phyloP scores from a whole-genome alignment of 2,888 invertebrate genomes.

The Drosophila atripex region DNA sequence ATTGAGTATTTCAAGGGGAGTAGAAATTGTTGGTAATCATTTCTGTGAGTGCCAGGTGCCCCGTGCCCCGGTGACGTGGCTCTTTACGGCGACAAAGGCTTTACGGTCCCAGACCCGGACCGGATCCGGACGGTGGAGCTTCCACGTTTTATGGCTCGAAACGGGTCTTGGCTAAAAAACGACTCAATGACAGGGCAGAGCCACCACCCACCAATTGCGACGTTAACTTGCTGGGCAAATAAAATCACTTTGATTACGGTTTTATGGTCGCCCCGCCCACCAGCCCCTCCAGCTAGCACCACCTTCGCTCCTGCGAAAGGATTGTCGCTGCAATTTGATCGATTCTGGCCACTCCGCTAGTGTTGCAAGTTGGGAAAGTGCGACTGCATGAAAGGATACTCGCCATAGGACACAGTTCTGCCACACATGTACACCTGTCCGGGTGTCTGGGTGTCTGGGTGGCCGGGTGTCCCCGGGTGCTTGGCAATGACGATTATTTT shows the following conservation, averaged over 20 bases:
- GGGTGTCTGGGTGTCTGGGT: no score
- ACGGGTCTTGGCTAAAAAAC: constrained; percentile 3
- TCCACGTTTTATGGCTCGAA: background rate
- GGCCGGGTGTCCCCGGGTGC: no score
- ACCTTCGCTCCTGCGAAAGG: background rate
- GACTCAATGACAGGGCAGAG: constrained; percentile 6
- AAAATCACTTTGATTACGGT: constrained; percentile 57
- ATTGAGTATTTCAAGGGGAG: background rate
- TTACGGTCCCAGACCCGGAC: constrained; percentile 1
- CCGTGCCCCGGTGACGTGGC: background rate
- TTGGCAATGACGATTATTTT: background rate
- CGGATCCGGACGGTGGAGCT: background rate
- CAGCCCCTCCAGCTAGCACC: background rate
- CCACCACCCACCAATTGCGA: constrained; percentile 11
- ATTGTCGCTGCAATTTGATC: constrained; percentile 34
- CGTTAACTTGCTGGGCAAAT: constrained; percentile 43
- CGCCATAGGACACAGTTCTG: background rate
- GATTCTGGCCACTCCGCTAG: constrained; percentile 16
- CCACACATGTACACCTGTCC: background rate
- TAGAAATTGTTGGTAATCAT: background rate
- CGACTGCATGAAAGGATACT: background rate
- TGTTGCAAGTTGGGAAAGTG: background rate
- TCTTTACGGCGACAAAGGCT: background rate
- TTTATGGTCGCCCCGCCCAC: constrained; percentile 25
- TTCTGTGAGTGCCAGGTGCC: background rate